Percentiles rank a stretch among this genome's conserved stretches.
Evolutionary conservation across 2,113 vertebrate genomes (phyloP).

Genomic region (Eptesicus fuscus): DNA sequence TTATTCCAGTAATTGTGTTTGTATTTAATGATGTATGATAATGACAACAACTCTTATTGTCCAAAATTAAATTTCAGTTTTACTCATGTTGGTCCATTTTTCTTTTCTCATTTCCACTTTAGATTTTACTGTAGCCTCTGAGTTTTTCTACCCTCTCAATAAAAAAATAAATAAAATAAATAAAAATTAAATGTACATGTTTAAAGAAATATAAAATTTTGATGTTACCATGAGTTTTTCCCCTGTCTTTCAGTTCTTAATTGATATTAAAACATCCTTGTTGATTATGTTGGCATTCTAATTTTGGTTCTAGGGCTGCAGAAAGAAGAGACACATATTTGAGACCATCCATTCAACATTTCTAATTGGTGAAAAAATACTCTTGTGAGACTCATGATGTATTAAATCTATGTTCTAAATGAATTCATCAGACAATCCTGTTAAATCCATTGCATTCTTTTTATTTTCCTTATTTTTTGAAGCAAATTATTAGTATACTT

Average conservation of each 20-base stretch:
- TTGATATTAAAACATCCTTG: neutral
- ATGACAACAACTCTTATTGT: neutral
- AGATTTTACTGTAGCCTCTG: neutral
- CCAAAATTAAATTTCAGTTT: conserved; percentile 7
- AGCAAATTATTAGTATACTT: neutral
- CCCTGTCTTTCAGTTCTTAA: neutral
- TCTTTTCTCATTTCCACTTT: neutral
- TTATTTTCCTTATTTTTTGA: neutral
- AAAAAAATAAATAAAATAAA: neutral
- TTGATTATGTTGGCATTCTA: neutral
- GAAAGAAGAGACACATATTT: neutral
- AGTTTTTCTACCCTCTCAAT: neutral
- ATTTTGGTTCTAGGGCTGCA: neutral
- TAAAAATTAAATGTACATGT: neutral
- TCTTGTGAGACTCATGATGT: neutral
- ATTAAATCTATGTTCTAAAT: neutral
- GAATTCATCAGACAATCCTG: neutral
- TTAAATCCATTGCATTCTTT: neutral
- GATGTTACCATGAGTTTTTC: neutral
- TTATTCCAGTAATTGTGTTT: neutral
- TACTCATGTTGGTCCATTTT: neutral
- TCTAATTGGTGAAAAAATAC: neutral
- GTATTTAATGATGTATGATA: neutral
- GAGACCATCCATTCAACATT: neutral
- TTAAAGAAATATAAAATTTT: neutral